Conservation (phyloP, 2,797 vertebrate genomes). For the Diplodus puntazzo region DNA sequence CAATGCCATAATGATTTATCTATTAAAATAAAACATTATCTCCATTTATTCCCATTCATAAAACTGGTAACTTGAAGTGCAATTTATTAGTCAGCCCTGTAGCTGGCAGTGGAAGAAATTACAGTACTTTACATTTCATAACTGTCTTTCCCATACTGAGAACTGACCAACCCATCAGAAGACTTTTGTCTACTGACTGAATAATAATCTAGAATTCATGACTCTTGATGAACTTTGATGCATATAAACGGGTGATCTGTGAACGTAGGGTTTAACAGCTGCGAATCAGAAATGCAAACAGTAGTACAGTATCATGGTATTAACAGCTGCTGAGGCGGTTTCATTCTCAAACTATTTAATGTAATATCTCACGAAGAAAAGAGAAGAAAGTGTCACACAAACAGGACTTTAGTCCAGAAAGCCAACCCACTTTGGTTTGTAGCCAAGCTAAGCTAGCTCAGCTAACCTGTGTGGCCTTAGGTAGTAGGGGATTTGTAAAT, state of each 20-base stretch:
- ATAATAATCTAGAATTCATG: background rate
- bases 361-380: background rate
- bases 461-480: conserved; percentile 19
- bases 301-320: too few relatives aligned
- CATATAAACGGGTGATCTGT: background rate
- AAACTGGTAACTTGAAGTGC: background rate
- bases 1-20: conserved; percentile 81
- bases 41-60: background rate
- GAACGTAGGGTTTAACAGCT: background rate
- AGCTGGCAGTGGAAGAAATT: background rate
- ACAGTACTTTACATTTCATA: background rate
- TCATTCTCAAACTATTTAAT: background rate
- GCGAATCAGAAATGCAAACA: background rate
- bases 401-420: background rate
- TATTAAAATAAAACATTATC: background rate
- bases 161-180: background rate
- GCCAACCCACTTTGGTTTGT: background rate
- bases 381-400: background rate
- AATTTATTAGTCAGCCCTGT: too few relatives aligned
- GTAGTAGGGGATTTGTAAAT: too few relatives aligned
- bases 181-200: background rate
- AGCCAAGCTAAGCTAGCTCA: conserved; percentile 19
- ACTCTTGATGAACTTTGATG: background rate
- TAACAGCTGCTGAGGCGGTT: background rate
- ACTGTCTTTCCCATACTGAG: background rate